phyloP scores from a whole-genome alignment of 1,140 invertebrate species.

The Scaptomyza graminum region DNA sequence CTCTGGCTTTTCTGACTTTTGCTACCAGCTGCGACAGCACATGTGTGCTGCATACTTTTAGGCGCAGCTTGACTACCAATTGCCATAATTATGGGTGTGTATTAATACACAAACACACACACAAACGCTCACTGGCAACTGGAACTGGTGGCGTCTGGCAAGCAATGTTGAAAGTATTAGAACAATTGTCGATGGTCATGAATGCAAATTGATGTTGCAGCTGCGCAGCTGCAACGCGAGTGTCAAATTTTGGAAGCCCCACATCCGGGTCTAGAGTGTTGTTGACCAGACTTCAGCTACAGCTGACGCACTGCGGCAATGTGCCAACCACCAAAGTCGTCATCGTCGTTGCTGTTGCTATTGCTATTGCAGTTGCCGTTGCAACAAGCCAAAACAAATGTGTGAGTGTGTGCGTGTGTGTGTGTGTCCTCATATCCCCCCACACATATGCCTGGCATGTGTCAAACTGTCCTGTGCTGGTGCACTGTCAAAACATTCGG shows the following conservation, averaged over 20 bases:
- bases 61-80: conserved; percentile 70
- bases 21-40: neutral
- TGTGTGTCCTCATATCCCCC: neutral
- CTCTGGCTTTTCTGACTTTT: conserved; percentile 20
- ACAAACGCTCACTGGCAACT: neutral
- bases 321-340: conserved; percentile 27
- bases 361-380: conserved; percentile 1
- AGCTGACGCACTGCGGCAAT: conserved; percentile 55
- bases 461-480: conserved; percentile 3
- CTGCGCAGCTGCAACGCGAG: conserved; percentile 34
- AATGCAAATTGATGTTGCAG: conserved; percentile 58
- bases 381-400: conserved; percentile 42
- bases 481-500: conserved; percentile 47
- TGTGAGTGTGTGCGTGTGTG: conserved; percentile 20
- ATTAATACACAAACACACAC: conserved; percentile 11
- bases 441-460: neutral
- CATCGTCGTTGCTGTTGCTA: conserved; percentile 7
- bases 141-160: conserved; percentile 32
- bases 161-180: conserved; percentile 60
- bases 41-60: conserved; percentile 56
- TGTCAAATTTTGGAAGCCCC: conserved; percentile 52
- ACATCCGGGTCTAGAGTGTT: conserved; percentile 9
- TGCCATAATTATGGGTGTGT: conserved; percentile 69
- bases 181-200: conserved; percentile 75
- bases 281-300: conserved; percentile 44